Conservation (phyloP, 2,113 vertebrate genomes). For the Hipposideros armiger region DNA sequence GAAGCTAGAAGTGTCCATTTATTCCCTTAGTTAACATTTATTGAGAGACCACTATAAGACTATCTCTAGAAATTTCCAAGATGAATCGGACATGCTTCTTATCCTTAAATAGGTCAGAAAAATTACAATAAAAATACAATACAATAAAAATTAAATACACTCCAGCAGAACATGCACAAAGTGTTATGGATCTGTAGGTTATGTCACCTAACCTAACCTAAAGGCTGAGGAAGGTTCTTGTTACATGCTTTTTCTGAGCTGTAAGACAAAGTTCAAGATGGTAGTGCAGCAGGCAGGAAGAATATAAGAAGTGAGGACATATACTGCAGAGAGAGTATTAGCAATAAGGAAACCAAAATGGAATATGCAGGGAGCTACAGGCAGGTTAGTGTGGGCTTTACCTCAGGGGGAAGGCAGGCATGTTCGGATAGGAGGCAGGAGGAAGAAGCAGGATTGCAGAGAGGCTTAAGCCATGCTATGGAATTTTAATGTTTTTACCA, state of each 20-base stretch:
- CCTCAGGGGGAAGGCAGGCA: neutral
- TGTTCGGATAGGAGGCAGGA: neutral
- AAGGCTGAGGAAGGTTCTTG: neutral
- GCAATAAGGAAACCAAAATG: neutral
- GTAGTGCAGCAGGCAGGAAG: neutral
- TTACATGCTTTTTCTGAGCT: neutral
- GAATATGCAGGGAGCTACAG: neutral
- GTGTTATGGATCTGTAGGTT: neutral
- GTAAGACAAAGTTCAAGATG: neutral
- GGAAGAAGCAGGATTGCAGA: neutral
- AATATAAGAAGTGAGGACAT: neutral
- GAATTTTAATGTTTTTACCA: neutral
- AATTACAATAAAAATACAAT: too few species aligned
- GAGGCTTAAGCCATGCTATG: neutral
- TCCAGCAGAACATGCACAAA: neutral
- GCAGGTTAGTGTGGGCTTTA: neutral
- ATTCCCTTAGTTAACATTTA: neutral
- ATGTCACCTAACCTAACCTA: neutral
- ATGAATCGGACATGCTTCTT: constrained; percentile 23
- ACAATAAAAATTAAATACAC: neutral
- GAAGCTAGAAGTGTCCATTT: neutral
- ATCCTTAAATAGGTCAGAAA: neutral
- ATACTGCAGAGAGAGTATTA: neutral
- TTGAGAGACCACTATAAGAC: neutral
- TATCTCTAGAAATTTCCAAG: constrained; percentile 4